Percentiles rank a stretch among this genome's conserved stretches.
These are phyloP conservation scores for Vulpes ferrilata DNA, from an alignment of 2,113 vertebrate species.

Conservation along the genomic window DNA sequence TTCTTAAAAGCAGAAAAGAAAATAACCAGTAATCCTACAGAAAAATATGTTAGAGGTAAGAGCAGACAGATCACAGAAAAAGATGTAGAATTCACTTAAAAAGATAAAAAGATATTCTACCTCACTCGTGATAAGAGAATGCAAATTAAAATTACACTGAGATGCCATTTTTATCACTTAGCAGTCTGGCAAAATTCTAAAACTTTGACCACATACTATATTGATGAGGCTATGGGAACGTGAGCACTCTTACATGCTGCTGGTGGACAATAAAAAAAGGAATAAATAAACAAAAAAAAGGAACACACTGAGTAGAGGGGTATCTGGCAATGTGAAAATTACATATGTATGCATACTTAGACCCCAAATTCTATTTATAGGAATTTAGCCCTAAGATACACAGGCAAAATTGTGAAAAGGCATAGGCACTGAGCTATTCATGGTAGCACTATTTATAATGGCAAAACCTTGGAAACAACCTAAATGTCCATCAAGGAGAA, in stretches of 20 bases:
- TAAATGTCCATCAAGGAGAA: neutral
- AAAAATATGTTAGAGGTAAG: neutral
- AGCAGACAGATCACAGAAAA: neutral
- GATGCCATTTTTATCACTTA: neutral
- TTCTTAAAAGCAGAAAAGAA: slow-evolving; percentile 16
- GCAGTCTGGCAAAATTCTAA: neutral
- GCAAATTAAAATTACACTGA: neutral
- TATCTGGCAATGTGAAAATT: neutral
- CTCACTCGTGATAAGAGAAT: neutral
- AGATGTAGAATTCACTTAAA: neutral
- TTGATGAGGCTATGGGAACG: neutral
- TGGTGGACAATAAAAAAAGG: neutral
- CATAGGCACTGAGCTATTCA: neutral
- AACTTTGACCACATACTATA: neutral
- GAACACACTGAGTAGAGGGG: neutral
- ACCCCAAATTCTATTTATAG: neutral
- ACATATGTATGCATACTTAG: neutral
- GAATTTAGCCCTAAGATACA: neutral
- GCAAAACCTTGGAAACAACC: neutral
- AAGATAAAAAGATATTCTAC: neutral
- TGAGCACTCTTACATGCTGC: no score
- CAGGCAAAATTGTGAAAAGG: neutral
- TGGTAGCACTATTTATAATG: neutral
- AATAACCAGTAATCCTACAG: neutral
- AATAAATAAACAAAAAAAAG: neutral